Evolutionary conservation across 2,888 invertebrate genomes (phyloP), one percentile per base, ranked within the genome.

Genomic region (Cataglyphis albicans): DNA sequence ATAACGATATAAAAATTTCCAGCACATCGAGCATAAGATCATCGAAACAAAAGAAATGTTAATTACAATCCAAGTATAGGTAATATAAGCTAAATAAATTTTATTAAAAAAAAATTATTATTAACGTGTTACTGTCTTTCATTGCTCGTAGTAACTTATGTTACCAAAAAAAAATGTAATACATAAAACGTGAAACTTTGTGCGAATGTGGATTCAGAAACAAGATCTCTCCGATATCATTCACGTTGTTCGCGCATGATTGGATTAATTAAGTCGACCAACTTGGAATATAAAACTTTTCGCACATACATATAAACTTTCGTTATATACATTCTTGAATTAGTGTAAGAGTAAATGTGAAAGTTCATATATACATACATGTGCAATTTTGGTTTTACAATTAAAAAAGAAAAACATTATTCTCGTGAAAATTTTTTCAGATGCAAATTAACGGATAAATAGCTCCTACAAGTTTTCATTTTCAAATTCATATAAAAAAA

Each of bases 251-350:
- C 9, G 3, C 21, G 15, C 29, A 25, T 29, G 32, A 9, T 61
- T 61, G 32, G n/a, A n/a, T 73, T 73, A 44, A 73, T 73, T 73
- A 73, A 61, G 3, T n/a, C 29, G 12, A n/a, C 29, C 38, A 25
- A 41, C 38, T 59, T n/a, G 7, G n/a, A 44, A 61, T 44, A 59
- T 73, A 44, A 61, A 73, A 41, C 44, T 55, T 55, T 5, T 21
- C n/a, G 15, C 41, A 12, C 6, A 44, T 41, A 15, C 5, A 32
- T 32, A 32, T 32, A 35, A 38, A 61, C 29, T 29, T 73, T 59
- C 4, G 12, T 18, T 41, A n/a, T 25, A 4, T 10, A 15, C 25
- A 29, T 32, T 12, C 29, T 41, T 5, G 59, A 73, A 59, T 59
- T 59, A 59, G 3, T 4, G 41, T 12, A 41, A 57, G 18, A 41